Conservation (phyloP, 2,113 vertebrate species). For the Bubo scandiacus region DNA sequence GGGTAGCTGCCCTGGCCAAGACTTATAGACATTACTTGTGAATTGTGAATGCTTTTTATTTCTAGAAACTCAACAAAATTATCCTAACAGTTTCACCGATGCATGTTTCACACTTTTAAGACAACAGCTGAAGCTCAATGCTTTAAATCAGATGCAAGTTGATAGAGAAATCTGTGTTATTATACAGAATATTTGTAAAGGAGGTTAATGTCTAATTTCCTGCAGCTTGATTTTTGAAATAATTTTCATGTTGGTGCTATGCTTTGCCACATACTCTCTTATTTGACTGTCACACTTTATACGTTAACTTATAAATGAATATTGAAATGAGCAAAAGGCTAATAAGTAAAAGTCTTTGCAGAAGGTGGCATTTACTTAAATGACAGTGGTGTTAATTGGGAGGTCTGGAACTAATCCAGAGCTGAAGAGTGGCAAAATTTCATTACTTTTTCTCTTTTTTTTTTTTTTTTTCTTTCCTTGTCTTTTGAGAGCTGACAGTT, state of each 20-base stretch:
- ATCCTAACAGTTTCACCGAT: not conserved
- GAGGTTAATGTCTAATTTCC: not conserved
- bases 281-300: not conserved
- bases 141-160: not conserved
- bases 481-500: not conserved
- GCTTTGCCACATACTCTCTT: not conserved
- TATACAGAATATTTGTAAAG: not conserved
- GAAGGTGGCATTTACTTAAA: not conserved
- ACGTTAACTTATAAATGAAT: not conserved
- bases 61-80: not conserved
- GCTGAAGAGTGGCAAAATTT: not conserved
- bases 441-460: no score
- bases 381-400: not conserved
- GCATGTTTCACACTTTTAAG: not conserved
- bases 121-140: not conserved
- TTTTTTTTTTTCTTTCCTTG: not conserved
- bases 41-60: not conserved
- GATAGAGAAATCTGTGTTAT: not conserved
- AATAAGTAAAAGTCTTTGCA: not conserved
- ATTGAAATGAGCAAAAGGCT: not conserved
- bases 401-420: not conserved
- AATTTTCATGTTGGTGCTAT: not conserved
- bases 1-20: not conserved
- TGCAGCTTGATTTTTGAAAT: not conserved
- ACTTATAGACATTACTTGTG: accelerated